phyloP scores from a whole-genome alignment of 2,113 vertebrate genomes.

The Erythrolamprus reginae region DNA sequence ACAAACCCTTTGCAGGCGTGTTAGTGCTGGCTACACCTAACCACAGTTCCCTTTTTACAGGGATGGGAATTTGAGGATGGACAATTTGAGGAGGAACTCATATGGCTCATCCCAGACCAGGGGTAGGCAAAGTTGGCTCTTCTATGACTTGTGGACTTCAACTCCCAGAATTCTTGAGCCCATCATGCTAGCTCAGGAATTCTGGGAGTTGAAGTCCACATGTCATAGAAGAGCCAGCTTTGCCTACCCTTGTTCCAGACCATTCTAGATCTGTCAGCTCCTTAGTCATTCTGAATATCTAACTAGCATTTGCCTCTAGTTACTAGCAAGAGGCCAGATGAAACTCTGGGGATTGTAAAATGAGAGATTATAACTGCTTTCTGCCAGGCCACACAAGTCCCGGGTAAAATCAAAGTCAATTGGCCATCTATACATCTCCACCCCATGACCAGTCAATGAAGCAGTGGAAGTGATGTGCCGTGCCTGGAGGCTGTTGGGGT shows the following conservation, averaged over 20 bases:
- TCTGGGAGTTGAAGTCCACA: too few species aligned
- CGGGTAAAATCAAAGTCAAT: background rate
- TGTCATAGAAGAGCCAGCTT: too few species aligned
- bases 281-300: background rate
- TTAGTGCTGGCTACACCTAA: background rate
- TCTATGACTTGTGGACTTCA: too few species aligned
- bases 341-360: background rate
- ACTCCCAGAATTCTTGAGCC: too few species aligned
- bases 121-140: too few species aligned
- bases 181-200: too few species aligned
- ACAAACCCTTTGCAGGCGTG: background rate
- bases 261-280: background rate
- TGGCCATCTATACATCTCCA: too few species aligned
- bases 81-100: background rate
- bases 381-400: background rate
- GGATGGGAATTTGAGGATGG: background rate
- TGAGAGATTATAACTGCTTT: background rate
- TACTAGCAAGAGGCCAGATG: background rate
- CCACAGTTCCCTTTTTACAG: background rate
- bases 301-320: background rate
- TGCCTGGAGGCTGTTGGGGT: too few species aligned
- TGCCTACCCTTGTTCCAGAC: too few species aligned
- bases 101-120: background rate
- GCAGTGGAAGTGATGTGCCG: too few species aligned
- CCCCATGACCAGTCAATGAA: too few species aligned